A percentile compares a stretch with the other conserved stretches of the same genome.
phyloP scores from a whole-genome alignment of 2,888 invertebrate genomes.

The Orchesella flavescens region DNA sequence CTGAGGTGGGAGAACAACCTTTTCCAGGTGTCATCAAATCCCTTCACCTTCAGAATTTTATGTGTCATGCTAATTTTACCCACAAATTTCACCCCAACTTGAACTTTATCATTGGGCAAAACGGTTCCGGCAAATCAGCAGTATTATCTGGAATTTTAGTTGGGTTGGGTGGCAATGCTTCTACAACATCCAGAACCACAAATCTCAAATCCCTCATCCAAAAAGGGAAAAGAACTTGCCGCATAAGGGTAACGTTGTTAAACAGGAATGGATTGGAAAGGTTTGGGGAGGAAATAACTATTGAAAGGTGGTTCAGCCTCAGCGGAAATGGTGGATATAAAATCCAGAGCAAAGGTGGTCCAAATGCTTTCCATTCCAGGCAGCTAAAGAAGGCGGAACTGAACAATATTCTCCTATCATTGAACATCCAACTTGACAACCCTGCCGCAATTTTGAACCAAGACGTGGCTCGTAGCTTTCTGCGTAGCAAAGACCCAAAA shows the following conservation, averaged over 20 bases:
- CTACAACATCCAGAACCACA: conserved; percentile 65
- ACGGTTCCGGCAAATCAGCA: conserved; percentile 71
- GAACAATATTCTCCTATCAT: conserved; percentile 80
- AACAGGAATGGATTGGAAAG: conserved; percentile 61
- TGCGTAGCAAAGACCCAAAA: conserved; percentile 82
- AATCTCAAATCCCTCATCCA: conserved; percentile 61
- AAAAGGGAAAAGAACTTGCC: conserved; percentile 63
- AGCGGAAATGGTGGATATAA: conserved; percentile 66
- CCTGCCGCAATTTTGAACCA: conserved; percentile 96
- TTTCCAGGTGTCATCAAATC: conserved; percentile 59
- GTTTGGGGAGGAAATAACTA: conserved; percentile 66
- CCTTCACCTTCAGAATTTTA: conserved; percentile 57
- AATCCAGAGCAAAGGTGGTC: conserved; percentile 41
- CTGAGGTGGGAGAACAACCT: neutral
- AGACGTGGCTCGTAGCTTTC: conserved; percentile 90
- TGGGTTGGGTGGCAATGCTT: conserved; percentile 69
- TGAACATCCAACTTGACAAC: conserved; percentile 94
- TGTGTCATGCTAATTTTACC: conserved; percentile 58
- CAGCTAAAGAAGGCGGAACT: conserved; percentile 78
- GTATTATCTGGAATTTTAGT: conserved; percentile 69
- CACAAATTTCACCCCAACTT: conserved; percentile 57
- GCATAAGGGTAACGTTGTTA: conserved; percentile 60
- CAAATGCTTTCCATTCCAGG: conserved; percentile 14
- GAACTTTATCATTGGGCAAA: conserved; percentile 68
- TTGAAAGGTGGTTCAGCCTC: conserved; percentile 64